Base-by-base conservation (phyloP, 2,888 invertebrate genomes). In the Autographa gamma region DNA sequence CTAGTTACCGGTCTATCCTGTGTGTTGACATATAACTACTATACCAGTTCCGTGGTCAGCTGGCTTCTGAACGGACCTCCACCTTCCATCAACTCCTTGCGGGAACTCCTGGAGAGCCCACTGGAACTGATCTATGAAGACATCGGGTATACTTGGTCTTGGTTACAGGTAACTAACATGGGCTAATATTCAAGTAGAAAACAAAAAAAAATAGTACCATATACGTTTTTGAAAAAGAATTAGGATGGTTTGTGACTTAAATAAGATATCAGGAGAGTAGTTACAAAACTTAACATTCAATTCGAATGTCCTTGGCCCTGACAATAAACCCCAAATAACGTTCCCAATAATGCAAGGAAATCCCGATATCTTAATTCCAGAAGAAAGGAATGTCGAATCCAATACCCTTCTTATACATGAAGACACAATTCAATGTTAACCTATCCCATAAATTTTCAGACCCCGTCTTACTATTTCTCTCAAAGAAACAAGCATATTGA, bases 31-130 rank as follows among this genome's bases (percentile, higher is more conserved):
- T 96, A 96, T 87, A 96, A 96, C 84, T 96, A 96, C 87, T 96
- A 96, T 86, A 96, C 96, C 0, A 96, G 96, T 61, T 96, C 96
- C 73, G 96, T 96, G 16, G 96, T 96, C 6, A 96, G 96, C 63
- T 96, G 96, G 87, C 87, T 96, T 6, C 89, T 96, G 43, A 96
- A 92, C 62, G 95, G 93, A 0, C 94, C 95, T 0, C 95, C 96
- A 0, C 92, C 93, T 5, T 93, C 95, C 58, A 93, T 96, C 69
- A 94, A 92, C 85, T 95, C 95, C 2, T 85, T 96, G 52, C 83
- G 90, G 68, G 96, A 96, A 80, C 89, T 96, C 7, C 85, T 96
- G 9, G 92, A 96, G 0, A 96, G 96, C 77, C 91, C 94, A 0
- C 84, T 96, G 9, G 91, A 95, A 59, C 87, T 96, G 48, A 93